Evolutionary conservation across 2,888 invertebrate genomes (phyloP).

Genomic region (Drosophila yooni): DNA sequence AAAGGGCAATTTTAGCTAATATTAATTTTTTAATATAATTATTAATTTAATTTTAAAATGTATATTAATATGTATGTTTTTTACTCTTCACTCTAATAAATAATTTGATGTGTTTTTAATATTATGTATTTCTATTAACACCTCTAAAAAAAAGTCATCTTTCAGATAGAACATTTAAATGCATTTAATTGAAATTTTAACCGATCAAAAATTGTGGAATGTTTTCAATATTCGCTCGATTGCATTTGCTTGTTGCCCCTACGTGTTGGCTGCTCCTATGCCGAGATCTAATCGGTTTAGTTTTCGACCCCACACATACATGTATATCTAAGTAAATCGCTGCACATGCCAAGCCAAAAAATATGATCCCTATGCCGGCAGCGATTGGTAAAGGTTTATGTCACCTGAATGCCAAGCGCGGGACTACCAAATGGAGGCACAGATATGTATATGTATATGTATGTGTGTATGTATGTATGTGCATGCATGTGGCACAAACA

Average conservation of each 20-base stretch:
- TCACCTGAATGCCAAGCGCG: slow-evolving; percentile 15
- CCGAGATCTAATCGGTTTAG: slow-evolving; percentile 59
- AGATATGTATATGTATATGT: slow-evolving; percentile 6
- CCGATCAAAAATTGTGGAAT: background rate
- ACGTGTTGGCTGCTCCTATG: slow-evolving; percentile 17
- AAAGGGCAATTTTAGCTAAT: background rate
- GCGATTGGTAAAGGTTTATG: slow-evolving; percentile 44
- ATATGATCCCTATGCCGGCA: slow-evolving; percentile 33
- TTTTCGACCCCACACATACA: slow-evolving; percentile 44
- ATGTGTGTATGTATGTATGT: slow-evolving; percentile 10
- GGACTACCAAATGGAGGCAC: slow-evolving; percentile 12
- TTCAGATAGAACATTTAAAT: background rate
- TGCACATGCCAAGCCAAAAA: slow-evolving; percentile 58
- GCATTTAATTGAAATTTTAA: background rate
- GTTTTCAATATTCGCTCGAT: background rate
- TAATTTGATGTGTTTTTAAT: background rate
- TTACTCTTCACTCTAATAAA: too few species aligned
- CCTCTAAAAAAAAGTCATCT: background rate
- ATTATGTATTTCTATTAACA: background rate
- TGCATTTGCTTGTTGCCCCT: slow-evolving; percentile 28
- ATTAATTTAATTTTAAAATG: background rate
- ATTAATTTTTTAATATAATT: background rate
- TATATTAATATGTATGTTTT: background rate
- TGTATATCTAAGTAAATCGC: slow-evolving; percentile 8
- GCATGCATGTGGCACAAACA: slow-evolving; percentile 4